Conservation (phyloP, 2,888 invertebrate species). For the Keiferia lycopersicella region DNA sequence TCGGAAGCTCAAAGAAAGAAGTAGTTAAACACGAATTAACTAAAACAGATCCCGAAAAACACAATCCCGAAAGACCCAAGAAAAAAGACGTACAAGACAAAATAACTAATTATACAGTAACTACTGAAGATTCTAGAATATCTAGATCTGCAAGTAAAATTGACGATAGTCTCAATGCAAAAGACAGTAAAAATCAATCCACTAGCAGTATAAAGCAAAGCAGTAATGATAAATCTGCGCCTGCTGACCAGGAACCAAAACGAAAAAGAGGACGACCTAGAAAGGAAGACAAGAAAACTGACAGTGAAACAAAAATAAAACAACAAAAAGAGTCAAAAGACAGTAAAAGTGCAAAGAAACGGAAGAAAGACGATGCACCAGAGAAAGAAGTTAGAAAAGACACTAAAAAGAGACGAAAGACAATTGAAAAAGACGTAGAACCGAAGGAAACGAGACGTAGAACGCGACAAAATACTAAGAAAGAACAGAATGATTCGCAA, state of each 20-base stretch:
- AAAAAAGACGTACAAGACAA: slow-evolving; percentile 30
- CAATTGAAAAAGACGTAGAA: slow-evolving; percentile 3
- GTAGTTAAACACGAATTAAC: neutral
- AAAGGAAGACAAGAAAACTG: slow-evolving; percentile 26
- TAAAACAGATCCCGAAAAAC: slow-evolving; percentile 21
- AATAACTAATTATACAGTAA: slow-evolving; percentile 28
- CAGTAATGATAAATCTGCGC: slow-evolving; percentile 25
- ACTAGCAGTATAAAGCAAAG: slow-evolving; percentile 32
- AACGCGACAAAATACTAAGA: slow-evolving; percentile 47
- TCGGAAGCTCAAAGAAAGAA: neutral
- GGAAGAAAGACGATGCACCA: slow-evolving; percentile 17
- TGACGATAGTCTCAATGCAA: slow-evolving; percentile 24
- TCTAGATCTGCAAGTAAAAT: neutral
- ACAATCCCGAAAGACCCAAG: slow-evolving; percentile 19
- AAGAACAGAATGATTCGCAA: slow-evolving; percentile 17
- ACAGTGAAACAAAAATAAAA: slow-evolving; percentile 29
- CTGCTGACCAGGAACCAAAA: slow-evolving; percentile 35
- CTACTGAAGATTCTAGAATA: slow-evolving; percentile 24
- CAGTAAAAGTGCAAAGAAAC: neutral
- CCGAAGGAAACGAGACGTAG: slow-evolving; percentile 50
- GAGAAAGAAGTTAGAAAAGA: neutral
- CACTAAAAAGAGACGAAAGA: slow-evolving; percentile 9
- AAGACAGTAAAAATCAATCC: slow-evolving; percentile 21
- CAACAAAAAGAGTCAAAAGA: neutral
- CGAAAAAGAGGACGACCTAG: slow-evolving; percentile 27